These are phyloP conservation scores for Mormyrops attenuatus DNA, from an alignment of 2,797 vertebrate genomes.

Conservation along the genomic window DNA sequence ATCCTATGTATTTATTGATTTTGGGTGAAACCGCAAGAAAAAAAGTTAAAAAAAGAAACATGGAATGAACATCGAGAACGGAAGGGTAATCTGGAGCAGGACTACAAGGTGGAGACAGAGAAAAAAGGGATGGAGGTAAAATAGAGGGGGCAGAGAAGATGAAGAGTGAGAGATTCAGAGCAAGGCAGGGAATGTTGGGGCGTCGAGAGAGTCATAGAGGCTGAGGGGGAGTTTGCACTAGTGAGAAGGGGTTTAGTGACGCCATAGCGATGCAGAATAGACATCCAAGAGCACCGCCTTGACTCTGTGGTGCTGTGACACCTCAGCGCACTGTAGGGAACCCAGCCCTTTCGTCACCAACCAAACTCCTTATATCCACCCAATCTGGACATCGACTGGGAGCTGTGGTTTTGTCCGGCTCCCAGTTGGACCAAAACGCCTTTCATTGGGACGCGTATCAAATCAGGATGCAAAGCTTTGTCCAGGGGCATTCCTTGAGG, in stretches of 20 bases:
- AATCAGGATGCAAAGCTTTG: not conserved
- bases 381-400: not conserved
- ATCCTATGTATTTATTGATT: not conserved
- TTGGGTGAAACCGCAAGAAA: not conserved
- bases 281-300: not conserved
- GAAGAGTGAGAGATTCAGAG: slow-evolving; percentile 22
- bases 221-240: not conserved
- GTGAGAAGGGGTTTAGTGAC: not conserved
- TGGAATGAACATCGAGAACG: not conserved
- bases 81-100: not conserved
- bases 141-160: slow-evolving; percentile 16
- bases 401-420: not conserved
- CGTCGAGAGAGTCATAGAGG: not conserved
- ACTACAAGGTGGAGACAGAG: not conserved
- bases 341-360: not conserved
- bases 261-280: not conserved
- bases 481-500: not conserved
- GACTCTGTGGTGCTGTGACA: not conserved
- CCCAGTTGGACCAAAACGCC: too few relatives aligned
- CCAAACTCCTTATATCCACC: not conserved
- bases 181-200: not conserved
- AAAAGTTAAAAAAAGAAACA: not conserved
- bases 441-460: not conserved
- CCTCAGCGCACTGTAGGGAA: not conserved
- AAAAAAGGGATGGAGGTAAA: not conserved